Base-by-base conservation (phyloP, 2,113 vertebrate species). In the Hystrix cristata region DNA sequence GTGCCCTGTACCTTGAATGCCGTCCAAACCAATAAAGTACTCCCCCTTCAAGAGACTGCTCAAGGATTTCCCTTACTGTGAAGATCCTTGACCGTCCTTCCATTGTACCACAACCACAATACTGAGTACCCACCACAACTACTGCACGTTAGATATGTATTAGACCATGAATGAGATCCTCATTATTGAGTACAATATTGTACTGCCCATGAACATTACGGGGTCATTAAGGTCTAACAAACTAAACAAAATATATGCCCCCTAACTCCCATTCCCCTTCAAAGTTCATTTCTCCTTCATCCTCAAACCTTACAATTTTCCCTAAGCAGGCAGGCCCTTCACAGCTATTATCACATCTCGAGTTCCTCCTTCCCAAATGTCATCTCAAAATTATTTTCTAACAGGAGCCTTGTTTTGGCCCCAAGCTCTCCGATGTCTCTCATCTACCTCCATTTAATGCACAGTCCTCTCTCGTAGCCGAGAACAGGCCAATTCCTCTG, bases 241-340 rank as follows among this genome's bases (percentile, higher is more conserved):
- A 84, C 62, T 38, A 43, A 87, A 76, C 27, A 84, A 13, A 13
- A 76, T 27, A 27, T 46, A 74, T 6, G 46, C 53, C 60, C 65
- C 59, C 62, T 25, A 79, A 91, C 18, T 91, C 62, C 78, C 38
- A 78, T 46, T 74, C 76, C 64, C 72, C 46, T 94, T 60, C 92
- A 38, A 93, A 94, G 55, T 85, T 90, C 92, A 12, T 64, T 72
- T 96, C 86, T 95, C 78, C 78, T 86, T 85, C 85, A 91, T 57
- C 57, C 25, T 60, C 13, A 80, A 92, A 96, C 38, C 65, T 74
- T 27, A 25, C 48, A 1, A 76, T 78, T 48, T 59, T 27, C 81
- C 80, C 76, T 72, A 78, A 79, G 31, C 87, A 69, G 10, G 46
- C 34, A 90, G 65, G 92, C 51, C 74, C 55, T 48, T 89, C 80